Base-by-base conservation (phyloP, 2,888 invertebrate genomes). In the Macrostomum cliftonense region DNA sequence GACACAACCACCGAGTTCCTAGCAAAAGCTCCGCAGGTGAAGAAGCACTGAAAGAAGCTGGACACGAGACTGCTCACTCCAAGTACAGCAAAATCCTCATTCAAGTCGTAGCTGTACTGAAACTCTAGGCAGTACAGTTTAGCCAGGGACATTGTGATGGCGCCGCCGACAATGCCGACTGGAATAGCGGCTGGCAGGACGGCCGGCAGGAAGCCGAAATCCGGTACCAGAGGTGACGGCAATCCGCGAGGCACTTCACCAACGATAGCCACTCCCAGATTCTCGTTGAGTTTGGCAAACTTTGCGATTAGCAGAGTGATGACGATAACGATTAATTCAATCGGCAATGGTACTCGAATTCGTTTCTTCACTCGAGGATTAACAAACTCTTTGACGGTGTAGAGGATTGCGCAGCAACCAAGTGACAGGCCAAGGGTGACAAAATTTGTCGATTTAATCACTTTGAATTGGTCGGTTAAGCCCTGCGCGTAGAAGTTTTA, bases 281-380 rank as follows among this genome's bases (percentile, higher is more conserved):
- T 4, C 9, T 28, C 28, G 28, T 28, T 28, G 9, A 28, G 9
- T 28, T 28, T 28, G 28, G 28, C 28, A 28, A 28, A 28, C 4
- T 28, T 28, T 28, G 28, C 4, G 28, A 28, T 13, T 45, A 20
- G 17, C 17, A 38, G 36, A 14, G 5, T 16, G 37, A 45, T 20
- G 13, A 20, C 21, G 11, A 45, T 16, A 7, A 54, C 61, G 19
- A 70, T 55, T 4, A 70, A 56, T 53, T 70, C 68, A 2, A 62
- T 61, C 5, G 69, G 69, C 37, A 70, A 59, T 0, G 68, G 67
- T 12, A 64, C 58, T n/a, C 57, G 58, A 13, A 67, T 57, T 53
- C 61, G 65, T 20, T 60, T 52, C 43, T 63, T 62, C 49, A 63
- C 62, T 14, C 61, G 53, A 46, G 66, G 64, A 52, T 68, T 68